Conservation (phyloP, 2,888 invertebrate genomes). For the Aporophyla nigra region DNA sequence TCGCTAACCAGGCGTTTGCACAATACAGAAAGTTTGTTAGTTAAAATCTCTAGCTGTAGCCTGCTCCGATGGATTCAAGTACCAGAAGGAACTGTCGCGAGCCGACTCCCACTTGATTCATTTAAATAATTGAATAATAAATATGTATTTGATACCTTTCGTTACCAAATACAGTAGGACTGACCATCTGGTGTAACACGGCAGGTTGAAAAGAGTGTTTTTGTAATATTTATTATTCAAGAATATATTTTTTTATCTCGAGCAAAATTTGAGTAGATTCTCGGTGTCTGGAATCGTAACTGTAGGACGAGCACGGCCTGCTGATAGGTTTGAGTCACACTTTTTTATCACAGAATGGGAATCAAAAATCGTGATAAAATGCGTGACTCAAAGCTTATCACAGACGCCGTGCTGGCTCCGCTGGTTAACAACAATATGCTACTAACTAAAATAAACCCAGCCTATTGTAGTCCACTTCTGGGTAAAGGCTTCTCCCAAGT, state of each 20-base stretch:
- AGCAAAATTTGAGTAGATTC: neutral
- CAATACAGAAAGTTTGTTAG: conserved; percentile 51
- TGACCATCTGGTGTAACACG: conserved; percentile 62
- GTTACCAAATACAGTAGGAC: conserved; percentile 60
- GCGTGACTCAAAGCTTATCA: too few species aligned
- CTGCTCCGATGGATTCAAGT: conserved; percentile 34
- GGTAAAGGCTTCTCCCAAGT: neutral
- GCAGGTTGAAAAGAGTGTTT: neutral
- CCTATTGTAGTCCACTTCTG: neutral
- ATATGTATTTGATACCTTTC: conserved; percentile 53
- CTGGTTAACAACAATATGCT: neutral
- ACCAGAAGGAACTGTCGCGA: conserved; percentile 47
- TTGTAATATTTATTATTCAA: neutral
- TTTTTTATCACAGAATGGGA: too few species aligned
- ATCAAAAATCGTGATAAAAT: too few species aligned
- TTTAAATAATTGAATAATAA: conserved; percentile 67
- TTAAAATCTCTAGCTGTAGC: conserved; percentile 41
- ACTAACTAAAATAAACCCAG: too few species aligned
- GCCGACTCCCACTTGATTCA: conserved; percentile 60
- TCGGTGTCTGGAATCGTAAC: too few species aligned
- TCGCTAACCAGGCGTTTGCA: conserved; percentile 15
- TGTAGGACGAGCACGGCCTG: too few species aligned
- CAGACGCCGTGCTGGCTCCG: too few species aligned
- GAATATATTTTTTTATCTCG: neutral
- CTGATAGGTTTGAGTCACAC: too few species aligned